Conservation (phyloP, 2,888 invertebrate species). For the Horisme vitalbata region DNA sequence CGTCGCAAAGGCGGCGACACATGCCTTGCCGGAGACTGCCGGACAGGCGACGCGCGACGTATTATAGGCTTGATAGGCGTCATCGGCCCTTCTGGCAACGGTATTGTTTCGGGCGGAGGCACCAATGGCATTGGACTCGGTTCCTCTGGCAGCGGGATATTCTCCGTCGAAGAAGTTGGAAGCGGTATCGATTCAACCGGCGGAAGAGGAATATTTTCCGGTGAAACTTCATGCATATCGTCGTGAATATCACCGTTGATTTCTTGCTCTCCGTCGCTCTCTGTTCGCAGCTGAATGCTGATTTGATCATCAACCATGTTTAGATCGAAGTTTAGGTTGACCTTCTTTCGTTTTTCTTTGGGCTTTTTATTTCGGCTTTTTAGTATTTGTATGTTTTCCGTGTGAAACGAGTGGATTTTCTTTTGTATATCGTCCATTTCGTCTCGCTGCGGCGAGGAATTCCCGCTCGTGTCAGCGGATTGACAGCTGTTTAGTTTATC, state of each 20-base stretch:
- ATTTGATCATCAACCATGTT: constrained; percentile 80
- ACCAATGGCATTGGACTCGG: constrained; percentile 57
- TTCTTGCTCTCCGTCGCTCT: constrained; percentile 56
- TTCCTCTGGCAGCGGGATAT: constrained; percentile 68
- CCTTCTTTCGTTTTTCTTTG: constrained; percentile 79
- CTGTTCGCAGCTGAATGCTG: constrained; percentile 74
- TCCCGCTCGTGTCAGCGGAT: constrained; percentile 75
- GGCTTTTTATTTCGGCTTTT: constrained; percentile 84
- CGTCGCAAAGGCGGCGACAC: constrained; percentile 3
- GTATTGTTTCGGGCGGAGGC: constrained; percentile 66
- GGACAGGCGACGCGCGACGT: constrained; percentile 9
- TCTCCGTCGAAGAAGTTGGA: constrained; percentile 58
- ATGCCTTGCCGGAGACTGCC: constrained; percentile 3
- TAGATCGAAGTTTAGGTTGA: constrained; percentile 79
- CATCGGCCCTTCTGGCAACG: constrained; percentile 67
- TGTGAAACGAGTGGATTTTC: constrained; percentile 84
- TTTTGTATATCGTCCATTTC: constrained; percentile 85
- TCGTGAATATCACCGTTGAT: constrained; percentile 68
- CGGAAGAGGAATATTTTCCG: constrained; percentile 68
- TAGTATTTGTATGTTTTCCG: constrained; percentile 83
- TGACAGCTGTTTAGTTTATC: constrained; percentile 68
- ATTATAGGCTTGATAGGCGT: constrained; percentile 41
- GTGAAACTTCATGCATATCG: constrained; percentile 60
- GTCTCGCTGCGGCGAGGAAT: constrained; percentile 77
- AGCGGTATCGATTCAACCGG: constrained; percentile 74